Percentiles rank a stretch among this genome's conserved stretches.
Evolutionary conservation across 2,797 vertebrate genomes (phyloP).

Genomic region (Nyctibius grandis): DNA sequence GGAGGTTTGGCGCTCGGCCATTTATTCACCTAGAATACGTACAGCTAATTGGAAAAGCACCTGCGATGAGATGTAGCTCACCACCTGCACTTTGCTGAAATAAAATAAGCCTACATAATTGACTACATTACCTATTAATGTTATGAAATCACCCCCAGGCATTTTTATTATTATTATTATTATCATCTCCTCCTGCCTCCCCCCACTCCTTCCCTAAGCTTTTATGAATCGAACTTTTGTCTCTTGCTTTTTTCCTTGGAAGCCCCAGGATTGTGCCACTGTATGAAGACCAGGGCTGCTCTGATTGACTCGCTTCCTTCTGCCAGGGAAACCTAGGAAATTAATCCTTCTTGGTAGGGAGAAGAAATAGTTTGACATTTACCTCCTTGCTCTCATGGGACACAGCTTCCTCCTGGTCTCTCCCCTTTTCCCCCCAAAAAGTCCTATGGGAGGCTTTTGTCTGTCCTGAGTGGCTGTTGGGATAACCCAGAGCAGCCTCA

Average conservation of each 20-base stretch:
- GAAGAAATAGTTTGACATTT: background rate
- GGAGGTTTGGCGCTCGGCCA: constrained; percentile 32
- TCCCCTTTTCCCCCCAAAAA: rapidly evolving
- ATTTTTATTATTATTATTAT: constrained; percentile 29
- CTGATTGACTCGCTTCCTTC: background rate
- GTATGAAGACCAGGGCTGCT: background rate
- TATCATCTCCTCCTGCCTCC: background rate
- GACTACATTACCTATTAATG: constrained; percentile 57
- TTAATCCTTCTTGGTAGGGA: background rate
- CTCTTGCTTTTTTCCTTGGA: constrained; percentile 2
- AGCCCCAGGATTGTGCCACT: background rate
- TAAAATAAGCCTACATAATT: constrained; percentile 62
- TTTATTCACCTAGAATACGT: constrained; percentile 62
- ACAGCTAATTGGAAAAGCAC: constrained; percentile 68
- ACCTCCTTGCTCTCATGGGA: background rate
- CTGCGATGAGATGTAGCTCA: constrained; percentile 59
- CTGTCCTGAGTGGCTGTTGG: background rate
- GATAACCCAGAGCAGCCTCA: background rate
- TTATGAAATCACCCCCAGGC: constrained; percentile 60
- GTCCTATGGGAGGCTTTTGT: background rate
- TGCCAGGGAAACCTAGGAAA: background rate
- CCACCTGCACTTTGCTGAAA: constrained; percentile 64
- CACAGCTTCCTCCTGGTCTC: background rate
- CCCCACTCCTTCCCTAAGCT: background rate
- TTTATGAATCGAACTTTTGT: constrained; percentile 33